Base-by-base conservation (phyloP, 2,888 invertebrate genomes). In the Plagodis pulveraria region DNA sequence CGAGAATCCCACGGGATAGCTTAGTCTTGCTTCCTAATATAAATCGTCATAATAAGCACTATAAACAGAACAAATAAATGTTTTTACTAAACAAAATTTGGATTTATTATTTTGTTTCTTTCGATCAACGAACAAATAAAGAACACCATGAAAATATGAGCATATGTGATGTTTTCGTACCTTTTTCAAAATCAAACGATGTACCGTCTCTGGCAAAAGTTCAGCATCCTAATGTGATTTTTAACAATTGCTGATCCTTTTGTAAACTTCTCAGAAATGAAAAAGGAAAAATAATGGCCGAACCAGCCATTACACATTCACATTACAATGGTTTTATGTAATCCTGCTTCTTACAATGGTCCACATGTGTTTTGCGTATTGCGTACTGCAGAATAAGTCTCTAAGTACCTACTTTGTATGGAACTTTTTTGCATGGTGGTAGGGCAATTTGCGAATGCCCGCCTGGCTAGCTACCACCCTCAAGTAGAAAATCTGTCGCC, bases 261-360 rank as follows among this genome's bases (percentile, higher is more conserved):
- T 78, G 73, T 79, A 72, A 77, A 71, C 63, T 64, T 52, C 45
- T 34, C 41, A 48, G 63, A 66, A 64, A 72, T 61, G 51, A 50
- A 62, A 69, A 65, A 59, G 12, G 51, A 67, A 67, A 67, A 74
- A 59, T 67, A 66, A 66, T 62, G 63, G 45, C 52, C 48, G 50
- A 50, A 43, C 50, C 67, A 70, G 60, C 47, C 58, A 58, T 59
- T 63, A 65, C 67, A 62, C 63, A 57, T 51, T 51, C 67, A 62
- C 63, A 57, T 51, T 51, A 78, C 77, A 78, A 80, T 65, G 53
- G 58, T 53, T 56, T 62, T 54, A 61, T 65, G 55, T 51, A 70
- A 70, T 62, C 49, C 46, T 32, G 9, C 9, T 22, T 2, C 12
- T 62, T 53, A 52, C 58, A 50, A 51, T 68, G 46, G 46, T 38